Evolutionary conservation across 2,888 invertebrate species (phyloP).

Genomic region (Dioctria linearis): DNA sequence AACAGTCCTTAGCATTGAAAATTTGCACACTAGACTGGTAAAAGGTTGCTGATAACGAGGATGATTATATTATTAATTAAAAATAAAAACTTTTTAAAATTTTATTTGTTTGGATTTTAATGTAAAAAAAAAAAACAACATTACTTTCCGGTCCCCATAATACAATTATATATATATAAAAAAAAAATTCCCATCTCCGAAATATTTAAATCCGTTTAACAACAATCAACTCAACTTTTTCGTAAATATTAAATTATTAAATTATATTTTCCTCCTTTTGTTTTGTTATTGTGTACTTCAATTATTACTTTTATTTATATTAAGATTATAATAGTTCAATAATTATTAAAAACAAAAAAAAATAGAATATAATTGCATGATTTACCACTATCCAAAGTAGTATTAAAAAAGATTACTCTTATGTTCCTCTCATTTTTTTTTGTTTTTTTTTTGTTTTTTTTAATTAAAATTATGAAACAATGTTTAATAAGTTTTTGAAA

Average conservation of each 20-base stretch:
- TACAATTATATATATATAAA: no score
- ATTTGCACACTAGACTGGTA: slow-evolving; percentile 11
- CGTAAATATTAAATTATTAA: no score
- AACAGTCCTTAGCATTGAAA: no score
- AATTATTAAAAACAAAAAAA: no score
- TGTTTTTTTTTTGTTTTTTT: background rate
- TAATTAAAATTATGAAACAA: background rate
- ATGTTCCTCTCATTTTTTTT: background rate
- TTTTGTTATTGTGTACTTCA: no score
- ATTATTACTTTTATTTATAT: no score
- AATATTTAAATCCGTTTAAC: no score
- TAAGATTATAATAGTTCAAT: no score
- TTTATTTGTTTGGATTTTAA: slow-evolving; percentile 3
- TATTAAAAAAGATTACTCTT: background rate
- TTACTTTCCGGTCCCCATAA: no score
- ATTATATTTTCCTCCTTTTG: no score
- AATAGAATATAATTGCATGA: background rate
- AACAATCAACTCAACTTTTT: no score
- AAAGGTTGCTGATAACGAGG: slow-evolving; percentile 12
- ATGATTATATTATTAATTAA: background rate
- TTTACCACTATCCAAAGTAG: background rate
- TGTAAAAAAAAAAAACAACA: background rate
- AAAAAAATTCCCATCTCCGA: no score
- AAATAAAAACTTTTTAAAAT: background rate
- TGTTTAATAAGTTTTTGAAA: background rate